Conservation (phyloP, 2,797 vertebrate genomes). For the Gobionotothen gibberifrons region DNA sequence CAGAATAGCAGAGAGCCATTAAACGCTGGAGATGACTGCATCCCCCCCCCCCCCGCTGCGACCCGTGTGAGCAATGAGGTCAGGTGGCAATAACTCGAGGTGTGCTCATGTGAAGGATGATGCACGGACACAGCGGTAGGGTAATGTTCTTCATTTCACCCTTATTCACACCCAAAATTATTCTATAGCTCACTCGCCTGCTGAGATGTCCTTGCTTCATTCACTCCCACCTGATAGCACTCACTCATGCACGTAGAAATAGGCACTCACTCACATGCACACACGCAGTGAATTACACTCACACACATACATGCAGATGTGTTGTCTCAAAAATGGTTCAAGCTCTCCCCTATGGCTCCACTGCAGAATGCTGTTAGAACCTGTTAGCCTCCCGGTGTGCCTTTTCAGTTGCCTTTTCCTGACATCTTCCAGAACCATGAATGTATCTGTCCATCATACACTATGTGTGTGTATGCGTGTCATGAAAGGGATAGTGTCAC, state of each 20-base stretch:
- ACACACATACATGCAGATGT: conserved; percentile 44
- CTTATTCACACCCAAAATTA: conserved; percentile 68
- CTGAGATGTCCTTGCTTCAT: conserved; percentile 55
- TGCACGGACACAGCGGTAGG: conserved; percentile 54
- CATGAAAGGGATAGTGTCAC: not conserved
- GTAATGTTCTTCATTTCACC: conserved; percentile 70
- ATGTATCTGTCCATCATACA: not conserved
- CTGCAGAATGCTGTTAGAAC: conserved; percentile 6
- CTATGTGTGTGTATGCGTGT: conserved; percentile 25
- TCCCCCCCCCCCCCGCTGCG: conserved; percentile 42
- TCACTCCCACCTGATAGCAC: conserved; percentile 45
- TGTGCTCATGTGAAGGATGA: conserved; percentile 48
- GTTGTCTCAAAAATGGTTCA: conserved; percentile 31
- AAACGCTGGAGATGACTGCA: conserved; percentile 28
- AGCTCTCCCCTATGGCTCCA: conserved; percentile 12
- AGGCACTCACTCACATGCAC: conserved; percentile 6
- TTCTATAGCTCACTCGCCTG: conserved; percentile 39
- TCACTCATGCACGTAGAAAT: conserved; percentile 20
- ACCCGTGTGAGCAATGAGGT: conserved; percentile 41
- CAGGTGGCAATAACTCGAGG: conserved; percentile 42
- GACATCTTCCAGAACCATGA: conserved; percentile 33
- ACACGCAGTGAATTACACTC: conserved; percentile 16
- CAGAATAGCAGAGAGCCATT: conserved; percentile 41
- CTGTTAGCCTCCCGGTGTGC: conserved; percentile 43
- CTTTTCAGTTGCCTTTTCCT: conserved; percentile 23